A percentile compares a stretch with the other conserved stretches of the same genome.
phyloP scores from a whole-genome alignment of 2,113 vertebrate species.

The Alethe castanea region DNA sequence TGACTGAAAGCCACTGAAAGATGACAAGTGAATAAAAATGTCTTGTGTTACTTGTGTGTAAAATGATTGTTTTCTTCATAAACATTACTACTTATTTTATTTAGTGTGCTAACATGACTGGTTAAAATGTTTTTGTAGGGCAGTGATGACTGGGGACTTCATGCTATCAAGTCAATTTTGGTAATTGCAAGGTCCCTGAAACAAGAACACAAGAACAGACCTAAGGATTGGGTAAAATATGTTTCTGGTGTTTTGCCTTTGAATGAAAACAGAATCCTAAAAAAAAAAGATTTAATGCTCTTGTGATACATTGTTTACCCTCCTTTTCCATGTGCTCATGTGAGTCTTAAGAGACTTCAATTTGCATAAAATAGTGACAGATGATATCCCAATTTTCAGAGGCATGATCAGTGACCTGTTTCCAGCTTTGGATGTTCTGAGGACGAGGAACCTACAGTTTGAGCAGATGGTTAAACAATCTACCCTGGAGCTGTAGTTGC shows the following conservation, averaged over 20 bases:
- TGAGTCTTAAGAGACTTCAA: slow-evolving; percentile 84
- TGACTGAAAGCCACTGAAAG: background rate
- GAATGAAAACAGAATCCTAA: background rate
- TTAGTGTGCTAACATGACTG: background rate
- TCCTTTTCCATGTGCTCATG: slow-evolving; percentile 77
- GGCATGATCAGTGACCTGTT: slow-evolving; percentile 85
- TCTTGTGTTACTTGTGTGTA: background rate
- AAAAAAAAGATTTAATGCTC: background rate
- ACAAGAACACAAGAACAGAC: slow-evolving; percentile 72
- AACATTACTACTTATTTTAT: background rate
- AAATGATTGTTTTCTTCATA: background rate
- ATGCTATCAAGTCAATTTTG: slow-evolving; percentile 80
- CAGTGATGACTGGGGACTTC: slow-evolving; percentile 80
- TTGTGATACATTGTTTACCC: background rate
- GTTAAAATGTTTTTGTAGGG: slow-evolving; percentile 63
- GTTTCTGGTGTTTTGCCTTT: background rate
- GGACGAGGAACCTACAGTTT: slow-evolving; percentile 75
- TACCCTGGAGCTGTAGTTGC: slow-evolving; percentile 79
- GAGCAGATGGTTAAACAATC: slow-evolving; percentile 80
- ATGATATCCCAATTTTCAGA: slow-evolving; percentile 81
- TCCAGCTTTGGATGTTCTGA: slow-evolving; percentile 78
- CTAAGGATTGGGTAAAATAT: slow-evolving; percentile 77
- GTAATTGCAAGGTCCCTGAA: slow-evolving; percentile 78
- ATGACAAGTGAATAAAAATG: background rate
- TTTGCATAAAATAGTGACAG: slow-evolving; percentile 83